Base-by-base conservation (phyloP, 2,888 invertebrate genomes). In the Lycia hirtaria region DNA sequence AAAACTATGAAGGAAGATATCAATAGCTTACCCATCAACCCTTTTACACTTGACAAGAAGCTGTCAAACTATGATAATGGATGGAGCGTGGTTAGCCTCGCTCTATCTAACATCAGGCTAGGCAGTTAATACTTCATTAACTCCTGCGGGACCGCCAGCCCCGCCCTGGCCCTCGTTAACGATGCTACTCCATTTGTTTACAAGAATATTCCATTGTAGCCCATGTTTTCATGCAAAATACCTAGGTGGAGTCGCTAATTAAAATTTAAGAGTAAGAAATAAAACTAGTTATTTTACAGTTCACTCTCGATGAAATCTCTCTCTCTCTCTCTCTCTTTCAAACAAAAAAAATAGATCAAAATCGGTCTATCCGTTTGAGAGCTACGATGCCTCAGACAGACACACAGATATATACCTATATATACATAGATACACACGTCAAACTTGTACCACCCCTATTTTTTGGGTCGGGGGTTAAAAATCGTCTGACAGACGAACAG, bases 51-150 rank as follows among this genome's bases (percentile, higher is more conserved):
- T 49, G 52, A 56, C 48, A 49, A 60, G 54, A 43, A 54, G 45
- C 52, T 59, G 64, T 60, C 60, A 50, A 60, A 62, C 56, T 64
- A 59, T 54, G 59, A 62, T 64, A 67, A 61, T 60, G 53, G 54
- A 57, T 41, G 60, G 59, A 57, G 49, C 48, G 58, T 58, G 55
- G 62, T 56, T 54, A 58, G 55, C 44, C 24, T 43, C 47, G 59
- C 56, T 58, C 52, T 52, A 60, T 60, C 56, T 56, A 49, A 43
- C 60, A 60, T 56, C 60, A 47, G 52, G 30, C 45, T 59, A 59
- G 54, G 55, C 43, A 59, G 60, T 64, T 67, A 64, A 62, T 67
- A 62, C 64, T 55, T 62, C 60, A 62, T 64, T 62, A 62, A 51
- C 48, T 61, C 59, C 53, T 53, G 28, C 15, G 60, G 54, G 60